Evolutionary conservation across 2,113 vertebrate genomes (phyloP).

Genomic region (Limnothrissa miodon): DNA sequence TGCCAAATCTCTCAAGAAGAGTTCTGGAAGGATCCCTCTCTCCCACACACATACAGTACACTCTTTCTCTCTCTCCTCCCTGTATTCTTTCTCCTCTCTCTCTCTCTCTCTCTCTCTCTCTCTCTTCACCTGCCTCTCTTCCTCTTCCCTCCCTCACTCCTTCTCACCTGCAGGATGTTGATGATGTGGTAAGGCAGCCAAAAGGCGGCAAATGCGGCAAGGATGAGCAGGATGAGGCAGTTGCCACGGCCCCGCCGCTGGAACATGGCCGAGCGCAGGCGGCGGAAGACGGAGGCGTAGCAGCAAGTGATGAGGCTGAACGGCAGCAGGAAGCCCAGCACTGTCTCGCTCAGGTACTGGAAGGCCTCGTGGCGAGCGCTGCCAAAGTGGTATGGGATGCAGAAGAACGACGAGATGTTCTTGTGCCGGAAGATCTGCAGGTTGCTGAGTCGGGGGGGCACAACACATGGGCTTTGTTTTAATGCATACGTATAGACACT

Average conservation of each 20-base stretch:
- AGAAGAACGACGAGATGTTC: constrained; percentile 36
- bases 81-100: not conserved
- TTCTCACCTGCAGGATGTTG: constrained; percentile 76
- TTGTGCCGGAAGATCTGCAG: rapidly evolving
- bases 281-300: constrained; percentile 72
- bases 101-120: not conserved
- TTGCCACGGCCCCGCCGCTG: constrained; percentile 62
- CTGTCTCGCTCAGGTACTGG: constrained; percentile 81
- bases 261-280: constrained; percentile 72
- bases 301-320: constrained; percentile 76
- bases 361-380: constrained; percentile 63
- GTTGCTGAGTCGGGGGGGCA: constrained; percentile 46
- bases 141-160: too few relatives aligned
- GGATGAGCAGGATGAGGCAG: constrained; percentile 78
- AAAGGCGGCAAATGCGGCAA: constrained; percentile 75
- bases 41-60: too few relatives aligned
- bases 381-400: constrained; percentile 53
- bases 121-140: not conserved
- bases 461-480: not conserved
- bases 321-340: constrained; percentile 78
- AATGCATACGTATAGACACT: not conserved
- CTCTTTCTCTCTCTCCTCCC: not conserved
- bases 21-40: too few relatives aligned
- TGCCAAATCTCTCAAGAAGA: too few relatives aligned
- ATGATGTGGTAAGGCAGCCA: constrained; percentile 84